A percentile compares a stretch with the other conserved stretches of the same genome.
Evolutionary conservation across 1,140 invertebrate genomes (phyloP).

Genomic region (Zaprionus inermis): DNA sequence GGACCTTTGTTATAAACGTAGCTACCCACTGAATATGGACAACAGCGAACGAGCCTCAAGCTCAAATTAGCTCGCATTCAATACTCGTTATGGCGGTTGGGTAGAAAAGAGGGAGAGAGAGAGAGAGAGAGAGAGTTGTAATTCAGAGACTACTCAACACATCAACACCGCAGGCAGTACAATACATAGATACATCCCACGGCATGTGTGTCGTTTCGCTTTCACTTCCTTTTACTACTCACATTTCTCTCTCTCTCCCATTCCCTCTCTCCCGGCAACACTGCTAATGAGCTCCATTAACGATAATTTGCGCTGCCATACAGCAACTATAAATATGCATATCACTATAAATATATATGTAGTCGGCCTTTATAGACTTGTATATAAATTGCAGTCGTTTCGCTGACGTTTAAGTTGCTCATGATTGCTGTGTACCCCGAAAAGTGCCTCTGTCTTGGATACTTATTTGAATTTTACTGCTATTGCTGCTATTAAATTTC

Average conservation of each 20-base stretch:
- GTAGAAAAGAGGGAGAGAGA: not conserved
- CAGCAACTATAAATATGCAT: slow-evolving; percentile 56
- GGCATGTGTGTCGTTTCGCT: slow-evolving; percentile 34
- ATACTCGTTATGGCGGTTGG: slow-evolving; percentile 9
- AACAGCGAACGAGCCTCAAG: not conserved
- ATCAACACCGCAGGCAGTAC: slow-evolving; percentile 35
- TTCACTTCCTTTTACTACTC: slow-evolving; percentile 23
- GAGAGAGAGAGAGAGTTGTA: not conserved
- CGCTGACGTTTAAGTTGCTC: not conserved
- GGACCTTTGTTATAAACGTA: slow-evolving; percentile 8
- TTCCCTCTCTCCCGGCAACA: slow-evolving; percentile 37
- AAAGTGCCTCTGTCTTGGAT: not conserved
- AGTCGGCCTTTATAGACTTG: slow-evolving; percentile 2
- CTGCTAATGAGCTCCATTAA: slow-evolving; percentile 78
- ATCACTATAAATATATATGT: slow-evolving; percentile 30
- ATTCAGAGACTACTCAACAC: slow-evolving; percentile 2
- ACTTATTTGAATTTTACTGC: not conserved
- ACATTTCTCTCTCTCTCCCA: not conserved
- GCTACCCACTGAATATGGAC: slow-evolving; percentile 9
- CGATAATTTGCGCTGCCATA: slow-evolving; percentile 60
- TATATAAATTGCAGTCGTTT: slow-evolving; percentile 8
- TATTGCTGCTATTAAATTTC: not conserved
- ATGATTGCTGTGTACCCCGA: not conserved
- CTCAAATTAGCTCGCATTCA: slow-evolving; percentile 55
- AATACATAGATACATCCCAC: slow-evolving; percentile 2